phyloP scores from a whole-genome alignment of 2,113 vertebrate genomes.

The Tor tambroides region DNA sequence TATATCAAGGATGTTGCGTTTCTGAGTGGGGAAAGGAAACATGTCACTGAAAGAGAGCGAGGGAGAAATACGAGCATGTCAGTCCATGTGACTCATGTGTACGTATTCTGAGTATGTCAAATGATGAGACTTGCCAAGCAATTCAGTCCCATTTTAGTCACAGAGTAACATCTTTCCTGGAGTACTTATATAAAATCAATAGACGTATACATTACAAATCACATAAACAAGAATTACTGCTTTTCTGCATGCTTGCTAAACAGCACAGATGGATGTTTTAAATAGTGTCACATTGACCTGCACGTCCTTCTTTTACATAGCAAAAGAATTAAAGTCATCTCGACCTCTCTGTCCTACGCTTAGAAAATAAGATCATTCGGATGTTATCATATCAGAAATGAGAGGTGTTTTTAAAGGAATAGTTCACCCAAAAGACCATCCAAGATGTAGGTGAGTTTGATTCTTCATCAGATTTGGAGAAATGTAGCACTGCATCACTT shows the following conservation, averaged over 20 bases:
- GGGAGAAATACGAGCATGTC: conserved; percentile 1
- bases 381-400: neutral
- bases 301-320: neutral
- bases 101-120: neutral
- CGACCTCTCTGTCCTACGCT: neutral
- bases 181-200: neutral
- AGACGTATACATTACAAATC: neutral
- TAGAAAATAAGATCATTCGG: neutral
- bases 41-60: neutral
- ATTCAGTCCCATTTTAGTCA: neutral
- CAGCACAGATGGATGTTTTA: neutral
- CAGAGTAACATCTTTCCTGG: neutral
- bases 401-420: neutral
- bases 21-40: neutral
- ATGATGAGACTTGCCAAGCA: neutral
- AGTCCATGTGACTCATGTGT: conserved; percentile 25
- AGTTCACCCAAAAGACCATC: neutral
- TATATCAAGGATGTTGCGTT: neutral
- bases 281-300: neutral
- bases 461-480: neutral
- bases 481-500: too few species aligned
- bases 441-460: neutral
- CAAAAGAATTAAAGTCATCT: neutral
- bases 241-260: neutral
- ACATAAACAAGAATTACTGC: neutral